phyloP scores from a whole-genome alignment of 2,888 invertebrate genomes.

The Tuta absoluta region DNA sequence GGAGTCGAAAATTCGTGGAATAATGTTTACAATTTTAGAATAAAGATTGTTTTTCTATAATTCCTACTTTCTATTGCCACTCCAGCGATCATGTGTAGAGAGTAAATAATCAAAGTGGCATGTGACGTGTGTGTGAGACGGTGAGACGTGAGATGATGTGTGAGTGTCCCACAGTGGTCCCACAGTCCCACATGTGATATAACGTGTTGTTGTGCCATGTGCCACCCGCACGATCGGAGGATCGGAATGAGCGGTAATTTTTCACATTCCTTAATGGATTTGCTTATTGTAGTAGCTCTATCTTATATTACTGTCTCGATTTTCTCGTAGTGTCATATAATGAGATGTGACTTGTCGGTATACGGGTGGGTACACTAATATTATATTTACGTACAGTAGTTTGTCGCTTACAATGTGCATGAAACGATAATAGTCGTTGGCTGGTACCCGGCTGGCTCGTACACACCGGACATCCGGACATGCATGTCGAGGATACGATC shows the following conservation, averaged over 20 bases:
- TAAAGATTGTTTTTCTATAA: constrained; percentile 56
- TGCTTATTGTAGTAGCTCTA: constrained; percentile 79
- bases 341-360: constrained; percentile 71
- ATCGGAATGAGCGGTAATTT: constrained; percentile 74
- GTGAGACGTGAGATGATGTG: constrained; percentile 12
- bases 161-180: constrained; percentile 20
- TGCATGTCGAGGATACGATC: constrained; percentile 65
- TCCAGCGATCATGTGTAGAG: constrained; percentile 37
- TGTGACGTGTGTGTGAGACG: constrained; percentile 8
- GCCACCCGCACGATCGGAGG: constrained; percentile 72
- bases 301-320: constrained; percentile 78
- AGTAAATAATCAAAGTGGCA: neutral
- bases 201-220: constrained; percentile 64
- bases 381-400: constrained; percentile 79
- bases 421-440: constrained; percentile 66
- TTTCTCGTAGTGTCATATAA: constrained; percentile 75
- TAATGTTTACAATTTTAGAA: constrained; percentile 48
- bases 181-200: constrained; percentile 52
- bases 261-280: constrained; percentile 79
- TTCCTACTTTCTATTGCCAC: constrained; percentile 71
- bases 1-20: constrained; percentile 65
- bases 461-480: constrained; percentile 63
- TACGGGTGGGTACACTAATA: constrained; percentile 80
- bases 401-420: constrained; percentile 80
- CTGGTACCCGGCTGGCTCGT: constrained; percentile 56